Conservation (phyloP, 2,113 vertebrate species). For the Haemorhous mexicanus region DNA sequence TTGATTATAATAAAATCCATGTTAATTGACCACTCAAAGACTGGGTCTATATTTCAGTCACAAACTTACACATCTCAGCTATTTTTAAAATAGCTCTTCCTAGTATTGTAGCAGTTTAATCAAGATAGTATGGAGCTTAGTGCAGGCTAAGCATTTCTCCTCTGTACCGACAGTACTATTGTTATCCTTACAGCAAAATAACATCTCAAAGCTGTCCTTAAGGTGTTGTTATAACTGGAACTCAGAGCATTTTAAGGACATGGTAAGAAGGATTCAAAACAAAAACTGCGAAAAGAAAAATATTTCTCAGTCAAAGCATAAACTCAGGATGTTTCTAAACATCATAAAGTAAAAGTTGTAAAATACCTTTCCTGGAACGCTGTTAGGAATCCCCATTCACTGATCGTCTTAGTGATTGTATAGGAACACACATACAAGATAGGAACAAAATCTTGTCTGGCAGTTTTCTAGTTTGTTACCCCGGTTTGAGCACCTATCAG, state of each 20-base stretch:
- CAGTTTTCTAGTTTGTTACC: background rate
- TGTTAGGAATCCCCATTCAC: background rate
- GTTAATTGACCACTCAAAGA: constrained; percentile 4
- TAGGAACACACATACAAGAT: background rate
- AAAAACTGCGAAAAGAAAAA: background rate
- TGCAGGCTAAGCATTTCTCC: constrained; percentile 38
- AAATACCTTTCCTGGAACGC: background rate
- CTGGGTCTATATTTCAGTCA: background rate
- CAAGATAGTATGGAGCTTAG: background rate
- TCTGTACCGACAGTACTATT: background rate
- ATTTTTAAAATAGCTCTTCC: constrained; percentile 21
- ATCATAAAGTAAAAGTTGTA: background rate
- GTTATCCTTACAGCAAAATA: background rate
- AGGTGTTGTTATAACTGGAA: background rate
- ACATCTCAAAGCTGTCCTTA: background rate
- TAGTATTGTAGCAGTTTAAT: constrained; percentile 9
- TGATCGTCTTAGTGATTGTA: background rate
- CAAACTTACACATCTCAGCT: constrained; percentile 36
- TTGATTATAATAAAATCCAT: constrained; percentile 20
- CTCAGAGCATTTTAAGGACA: background rate
- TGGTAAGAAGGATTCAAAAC: background rate
- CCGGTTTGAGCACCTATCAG: background rate
- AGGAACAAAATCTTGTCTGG: background rate
- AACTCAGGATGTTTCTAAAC: background rate
- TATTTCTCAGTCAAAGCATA: background rate